Evolutionary conservation across 2,888 invertebrate genomes (phyloP).

Genomic region (Doris montereyensis): DNA sequence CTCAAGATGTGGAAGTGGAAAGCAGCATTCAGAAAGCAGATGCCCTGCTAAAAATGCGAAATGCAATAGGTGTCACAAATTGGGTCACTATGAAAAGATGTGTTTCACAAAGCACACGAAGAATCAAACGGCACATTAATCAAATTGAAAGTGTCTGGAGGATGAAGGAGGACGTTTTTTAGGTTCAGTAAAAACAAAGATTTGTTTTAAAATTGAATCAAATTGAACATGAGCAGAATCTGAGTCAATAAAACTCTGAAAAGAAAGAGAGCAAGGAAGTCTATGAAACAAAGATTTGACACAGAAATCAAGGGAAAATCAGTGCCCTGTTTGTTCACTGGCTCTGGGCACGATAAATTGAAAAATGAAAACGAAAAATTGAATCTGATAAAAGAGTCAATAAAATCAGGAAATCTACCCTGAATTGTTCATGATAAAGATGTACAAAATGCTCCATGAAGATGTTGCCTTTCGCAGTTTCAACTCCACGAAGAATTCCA

Average conservation of each 20-base stretch:
- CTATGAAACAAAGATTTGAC: no score
- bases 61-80: background rate
- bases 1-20: no score
- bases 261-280: no score
- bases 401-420: background rate
- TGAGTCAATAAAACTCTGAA: no score
- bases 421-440: background rate
- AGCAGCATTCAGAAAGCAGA: background rate
- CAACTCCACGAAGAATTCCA: background rate
- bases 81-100: background rate
- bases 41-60: background rate
- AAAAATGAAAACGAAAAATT: background rate
- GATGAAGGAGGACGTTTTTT: background rate
- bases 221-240: no score
- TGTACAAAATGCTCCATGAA: background rate
- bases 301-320: no score
- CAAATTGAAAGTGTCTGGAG: background rate
- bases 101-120: background rate
- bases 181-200: background rate
- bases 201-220: background rate
- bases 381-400: background rate
- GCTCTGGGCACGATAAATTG: no score
- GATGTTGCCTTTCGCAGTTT: background rate
- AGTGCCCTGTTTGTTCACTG: no score
- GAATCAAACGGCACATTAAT: background rate